These are phyloP conservation scores for Benthosema pterotum DNA, from an alignment of 2,797 vertebrate genomes.

Conservation along the genomic window DNA sequence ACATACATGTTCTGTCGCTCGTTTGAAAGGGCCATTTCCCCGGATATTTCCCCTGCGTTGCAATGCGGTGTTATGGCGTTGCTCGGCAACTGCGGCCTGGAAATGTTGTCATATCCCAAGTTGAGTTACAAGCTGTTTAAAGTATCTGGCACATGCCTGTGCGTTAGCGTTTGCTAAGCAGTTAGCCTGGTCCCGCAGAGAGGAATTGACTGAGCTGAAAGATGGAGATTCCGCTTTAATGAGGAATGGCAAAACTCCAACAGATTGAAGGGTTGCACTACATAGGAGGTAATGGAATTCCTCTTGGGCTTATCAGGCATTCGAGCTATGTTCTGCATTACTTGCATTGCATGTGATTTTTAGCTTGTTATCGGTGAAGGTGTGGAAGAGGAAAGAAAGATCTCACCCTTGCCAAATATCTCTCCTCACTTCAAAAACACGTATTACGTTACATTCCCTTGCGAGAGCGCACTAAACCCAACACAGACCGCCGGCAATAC, in stretches of 20 bases:
- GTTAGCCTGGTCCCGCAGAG: not conserved
- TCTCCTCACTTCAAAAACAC: constrained; percentile 23
- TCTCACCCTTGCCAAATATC: not conserved
- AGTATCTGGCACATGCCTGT: constrained; percentile 23
- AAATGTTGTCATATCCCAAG: constrained; percentile 31
- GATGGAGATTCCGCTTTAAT: not conserved
- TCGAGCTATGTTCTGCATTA: not conserved
- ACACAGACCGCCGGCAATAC: constrained; percentile 32
- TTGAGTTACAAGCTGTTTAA: constrained; percentile 27
- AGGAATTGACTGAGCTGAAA: not conserved
- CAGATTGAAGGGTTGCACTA: not conserved
- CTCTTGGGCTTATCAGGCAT: not conserved
- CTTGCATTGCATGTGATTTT: not conserved
- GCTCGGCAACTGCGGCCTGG: constrained; percentile 58
- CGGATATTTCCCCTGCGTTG: constrained; percentile 51
- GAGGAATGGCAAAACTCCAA: not conserved
- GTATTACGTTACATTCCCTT: constrained; percentile 23
- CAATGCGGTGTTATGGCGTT: constrained; percentile 51
- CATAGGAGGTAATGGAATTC: not conserved
- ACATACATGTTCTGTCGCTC: constrained; percentile 48
- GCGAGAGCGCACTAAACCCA: constrained; percentile 18
- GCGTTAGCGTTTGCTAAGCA: constrained; percentile 3
- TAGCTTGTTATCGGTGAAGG: constrained; percentile 13
- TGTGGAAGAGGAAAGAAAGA: not conserved
- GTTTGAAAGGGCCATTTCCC: constrained; percentile 51